These are phyloP conservation scores for Cecropterus lyciades DNA, from an alignment of 1,140 invertebrate species.

Conservation along the genomic window DNA sequence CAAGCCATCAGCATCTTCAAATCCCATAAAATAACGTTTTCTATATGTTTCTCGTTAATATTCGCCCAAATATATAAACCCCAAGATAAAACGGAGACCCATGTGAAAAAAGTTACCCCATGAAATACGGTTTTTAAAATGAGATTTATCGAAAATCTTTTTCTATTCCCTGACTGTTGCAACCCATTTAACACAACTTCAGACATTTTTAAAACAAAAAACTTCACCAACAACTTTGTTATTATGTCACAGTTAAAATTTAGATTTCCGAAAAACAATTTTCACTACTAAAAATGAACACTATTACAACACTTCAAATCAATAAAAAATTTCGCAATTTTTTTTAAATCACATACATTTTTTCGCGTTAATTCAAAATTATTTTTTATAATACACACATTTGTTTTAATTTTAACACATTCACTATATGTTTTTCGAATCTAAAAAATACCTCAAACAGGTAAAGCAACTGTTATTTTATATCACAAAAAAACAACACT, in stretches of 20 bases:
- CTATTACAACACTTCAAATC: too few relatives aligned
- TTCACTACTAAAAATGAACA: too few relatives aligned
- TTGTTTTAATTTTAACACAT: too few relatives aligned
- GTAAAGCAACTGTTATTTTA: too few relatives aligned
- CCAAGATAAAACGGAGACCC: constrained; percentile 13
- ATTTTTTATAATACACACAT: too few relatives aligned
- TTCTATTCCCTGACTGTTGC: background rate
- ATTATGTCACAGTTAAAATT: too few relatives aligned
- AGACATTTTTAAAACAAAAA: constrained; percentile 26
- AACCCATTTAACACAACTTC: constrained; percentile 2
- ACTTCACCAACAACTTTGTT: background rate
- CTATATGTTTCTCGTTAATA: constrained; percentile 33
- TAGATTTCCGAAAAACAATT: too few relatives aligned
- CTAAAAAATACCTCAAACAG: too few relatives aligned
- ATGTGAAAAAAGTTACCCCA: constrained; percentile 29
- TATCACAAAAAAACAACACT: too few relatives aligned
- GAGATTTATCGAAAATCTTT: background rate
- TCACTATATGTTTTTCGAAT: too few relatives aligned
- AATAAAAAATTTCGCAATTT: background rate
- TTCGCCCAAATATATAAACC: constrained; percentile 34
- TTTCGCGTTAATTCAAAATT: too few relatives aligned
- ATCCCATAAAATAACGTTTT: constrained; percentile 31
- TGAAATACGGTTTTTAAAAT: constrained; percentile 40
- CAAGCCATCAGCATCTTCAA: constrained; percentile 41
- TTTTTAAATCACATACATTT: too few relatives aligned